Percentiles rank a stretch among this genome's conserved stretches.
These are phyloP conservation scores for Cerastis leucographa DNA, from an alignment of 2,888 invertebrate species.

Conservation along the genomic window DNA sequence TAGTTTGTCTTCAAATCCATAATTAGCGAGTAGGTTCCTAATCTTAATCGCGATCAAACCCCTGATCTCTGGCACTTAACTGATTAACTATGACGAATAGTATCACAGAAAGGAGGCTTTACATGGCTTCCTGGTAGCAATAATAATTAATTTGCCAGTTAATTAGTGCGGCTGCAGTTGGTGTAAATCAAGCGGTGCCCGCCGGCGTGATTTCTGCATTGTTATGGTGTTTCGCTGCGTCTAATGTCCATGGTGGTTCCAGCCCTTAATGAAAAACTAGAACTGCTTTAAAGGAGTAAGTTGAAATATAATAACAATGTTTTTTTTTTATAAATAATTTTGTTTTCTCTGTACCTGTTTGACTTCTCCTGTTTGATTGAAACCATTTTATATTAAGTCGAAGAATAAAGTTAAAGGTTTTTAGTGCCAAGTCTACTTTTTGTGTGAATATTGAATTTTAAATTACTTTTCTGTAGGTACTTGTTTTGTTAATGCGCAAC, in stretches of 20 bases:
- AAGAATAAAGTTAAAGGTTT: not conserved
- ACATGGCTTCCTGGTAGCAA: constrained; percentile 78
- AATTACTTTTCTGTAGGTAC: not conserved
- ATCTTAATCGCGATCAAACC: not conserved
- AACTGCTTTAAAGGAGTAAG: constrained; percentile 5
- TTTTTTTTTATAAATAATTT: no score
- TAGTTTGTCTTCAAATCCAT: not conserved
- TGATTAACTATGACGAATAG: constrained; percentile 57
- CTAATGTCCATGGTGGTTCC: constrained; percentile 30
- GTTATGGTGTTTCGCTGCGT: constrained; percentile 41
- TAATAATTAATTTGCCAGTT: constrained; percentile 87
- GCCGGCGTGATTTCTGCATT: constrained; percentile 65
- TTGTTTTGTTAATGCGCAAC: not conserved
- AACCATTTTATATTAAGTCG: not conserved
- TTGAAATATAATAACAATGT: not conserved
- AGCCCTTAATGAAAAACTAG: not conserved
- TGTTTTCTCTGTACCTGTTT: no score
- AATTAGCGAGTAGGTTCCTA: not conserved
- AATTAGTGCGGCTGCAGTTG: constrained; percentile 82
- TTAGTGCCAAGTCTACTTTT: not conserved
- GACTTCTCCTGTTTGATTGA: not conserved
- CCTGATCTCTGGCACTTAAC: constrained; percentile 11
- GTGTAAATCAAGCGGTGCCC: constrained; percentile 76
- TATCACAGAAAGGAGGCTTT: constrained; percentile 70
- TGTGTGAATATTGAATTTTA: not conserved